Conservation (phyloP, 2,113 vertebrate genomes). For the Cololabis saira region DNA sequence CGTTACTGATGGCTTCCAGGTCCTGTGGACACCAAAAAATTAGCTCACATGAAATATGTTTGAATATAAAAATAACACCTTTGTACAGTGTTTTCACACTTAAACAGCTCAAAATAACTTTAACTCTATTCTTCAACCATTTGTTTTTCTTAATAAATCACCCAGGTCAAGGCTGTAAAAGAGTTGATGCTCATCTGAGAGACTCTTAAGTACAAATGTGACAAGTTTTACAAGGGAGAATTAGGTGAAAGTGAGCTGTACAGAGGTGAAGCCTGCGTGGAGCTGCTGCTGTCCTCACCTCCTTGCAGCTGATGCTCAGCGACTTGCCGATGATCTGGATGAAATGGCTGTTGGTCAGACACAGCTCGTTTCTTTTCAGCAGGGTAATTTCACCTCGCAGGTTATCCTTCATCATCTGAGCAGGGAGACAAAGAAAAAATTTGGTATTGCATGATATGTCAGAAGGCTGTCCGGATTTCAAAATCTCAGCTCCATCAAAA, state of each 20-base stretch:
- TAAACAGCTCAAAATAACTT: too few relatives aligned
- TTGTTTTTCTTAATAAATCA: too few relatives aligned
- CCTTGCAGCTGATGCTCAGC: conserved; percentile 86
- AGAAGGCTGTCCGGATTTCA: too few relatives aligned
- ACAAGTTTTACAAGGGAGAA: too few relatives aligned
- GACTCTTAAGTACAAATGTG: too few relatives aligned
- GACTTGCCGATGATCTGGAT: conserved; percentile 86
- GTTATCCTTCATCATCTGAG: conserved; percentile 90
- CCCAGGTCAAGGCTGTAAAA: too few relatives aligned
- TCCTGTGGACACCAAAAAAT: conserved; percentile 79
- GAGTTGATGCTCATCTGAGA: too few relatives aligned
- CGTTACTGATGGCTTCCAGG: conserved; percentile 83
- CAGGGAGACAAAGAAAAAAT: background rate
- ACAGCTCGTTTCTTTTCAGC: conserved; percentile 72
- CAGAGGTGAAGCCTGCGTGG: too few relatives aligned
- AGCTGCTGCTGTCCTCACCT: conserved; percentile 78
- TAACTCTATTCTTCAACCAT: too few relatives aligned
- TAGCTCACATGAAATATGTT: background rate
- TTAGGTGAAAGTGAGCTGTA: background rate
- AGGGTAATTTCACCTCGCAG: conserved; percentile 92
- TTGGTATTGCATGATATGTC: too few relatives aligned
- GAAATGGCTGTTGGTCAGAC: conserved; percentile 83
- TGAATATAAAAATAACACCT: too few relatives aligned
- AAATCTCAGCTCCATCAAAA: conserved; percentile 1
- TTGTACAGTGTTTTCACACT: too few relatives aligned